These are phyloP conservation scores for Morbakka virulenta DNA, from an alignment of 30 jellyfish, hydroid and myxozoan species.

Conservation along the genomic window DNA sequence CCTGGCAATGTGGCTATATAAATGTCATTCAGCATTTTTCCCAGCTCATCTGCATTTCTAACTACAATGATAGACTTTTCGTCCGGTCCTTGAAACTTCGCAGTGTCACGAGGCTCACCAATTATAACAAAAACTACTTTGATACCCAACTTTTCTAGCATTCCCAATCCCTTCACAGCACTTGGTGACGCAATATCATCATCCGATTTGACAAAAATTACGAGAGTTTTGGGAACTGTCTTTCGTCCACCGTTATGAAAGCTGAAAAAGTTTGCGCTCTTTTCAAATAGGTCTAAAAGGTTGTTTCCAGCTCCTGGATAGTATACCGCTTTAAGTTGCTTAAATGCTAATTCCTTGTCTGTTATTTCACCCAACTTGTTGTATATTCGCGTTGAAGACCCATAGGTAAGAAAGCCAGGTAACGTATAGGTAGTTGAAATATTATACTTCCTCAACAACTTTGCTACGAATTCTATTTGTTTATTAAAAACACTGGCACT, in stretches of 20 bases:
- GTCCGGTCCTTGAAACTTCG: background rate
- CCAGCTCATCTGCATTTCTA: background rate
- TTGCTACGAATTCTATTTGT: conserved; percentile 27
- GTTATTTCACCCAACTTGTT: conserved; percentile 41
- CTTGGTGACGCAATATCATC: conserved; percentile 14
- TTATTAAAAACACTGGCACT: conserved; percentile 10
- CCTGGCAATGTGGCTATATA: background rate
- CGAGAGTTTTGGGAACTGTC: conserved; percentile 41
- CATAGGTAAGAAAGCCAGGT: conserved; percentile 44
- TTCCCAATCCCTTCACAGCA: conserved; percentile 3
- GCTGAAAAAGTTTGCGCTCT: conserved; percentile 49
- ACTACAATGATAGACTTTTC: background rate
- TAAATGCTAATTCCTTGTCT: background rate
- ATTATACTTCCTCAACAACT: conserved; percentile 22
- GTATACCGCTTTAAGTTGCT: background rate
- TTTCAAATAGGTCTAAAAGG: conserved; percentile 40
- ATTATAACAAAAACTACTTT: conserved; percentile 40
- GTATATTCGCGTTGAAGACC: conserved; percentile 17
- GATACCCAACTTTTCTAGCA: conserved; percentile 53
- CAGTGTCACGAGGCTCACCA: background rate
- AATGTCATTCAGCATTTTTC: background rate
- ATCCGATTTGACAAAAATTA: conserved; percentile 30
- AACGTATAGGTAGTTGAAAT: conserved; percentile 12
- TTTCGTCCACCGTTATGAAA: conserved; percentile 38
- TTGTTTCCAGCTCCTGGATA: conserved; percentile 31